These are phyloP conservation scores for Nemurella pictetii DNA, from an alignment of 2,888 invertebrate species.

Conservation along the genomic window DNA sequence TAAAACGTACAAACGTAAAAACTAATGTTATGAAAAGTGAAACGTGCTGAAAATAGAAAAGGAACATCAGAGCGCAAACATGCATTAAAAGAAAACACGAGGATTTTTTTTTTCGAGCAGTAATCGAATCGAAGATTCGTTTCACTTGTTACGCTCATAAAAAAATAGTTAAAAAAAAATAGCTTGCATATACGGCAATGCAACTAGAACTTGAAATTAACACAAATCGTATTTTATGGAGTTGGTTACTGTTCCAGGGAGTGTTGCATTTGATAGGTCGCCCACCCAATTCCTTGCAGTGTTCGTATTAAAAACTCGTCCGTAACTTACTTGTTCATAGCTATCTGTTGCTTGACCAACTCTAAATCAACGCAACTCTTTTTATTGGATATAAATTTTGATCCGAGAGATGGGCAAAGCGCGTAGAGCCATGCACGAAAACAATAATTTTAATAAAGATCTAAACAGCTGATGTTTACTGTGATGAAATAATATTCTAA, in stretches of 20 bases:
- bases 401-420: conserved; percentile 5
- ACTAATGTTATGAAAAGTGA: no score
- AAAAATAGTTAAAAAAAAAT: no score
- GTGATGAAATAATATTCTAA: background rate
- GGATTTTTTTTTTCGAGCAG: no score
- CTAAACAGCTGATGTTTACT: background rate
- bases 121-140: no score
- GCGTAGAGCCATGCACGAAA: background rate
- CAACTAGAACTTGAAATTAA: background rate
- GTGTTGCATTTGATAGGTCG: background rate
- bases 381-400: background rate
- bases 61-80: no score
- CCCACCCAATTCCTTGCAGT: background rate
- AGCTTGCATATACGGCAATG: background rate
- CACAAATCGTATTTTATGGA: background rate
- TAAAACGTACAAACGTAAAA: no score
- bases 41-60: no score
- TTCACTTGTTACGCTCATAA: no score
- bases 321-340: background rate
- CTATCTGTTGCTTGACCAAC: background rate
- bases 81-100: no score
- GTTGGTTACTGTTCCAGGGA: background rate
- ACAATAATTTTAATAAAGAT: conserved; percentile 17
- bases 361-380: background rate
- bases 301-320: background rate